Base-by-base conservation (phyloP, 2,888 invertebrate species). In the Lutraria lutraria region DNA sequence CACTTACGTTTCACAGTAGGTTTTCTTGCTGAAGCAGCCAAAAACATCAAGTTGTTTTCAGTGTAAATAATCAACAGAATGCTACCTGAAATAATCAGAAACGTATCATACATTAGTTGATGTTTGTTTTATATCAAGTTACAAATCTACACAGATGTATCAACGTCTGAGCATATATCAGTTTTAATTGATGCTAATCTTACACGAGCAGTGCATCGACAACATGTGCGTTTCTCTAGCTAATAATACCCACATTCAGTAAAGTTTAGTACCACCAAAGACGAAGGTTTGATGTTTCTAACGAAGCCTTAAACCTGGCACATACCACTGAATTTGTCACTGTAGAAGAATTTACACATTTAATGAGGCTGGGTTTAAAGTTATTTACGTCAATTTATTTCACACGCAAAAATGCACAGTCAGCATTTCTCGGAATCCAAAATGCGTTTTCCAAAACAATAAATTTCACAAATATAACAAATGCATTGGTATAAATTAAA, bases 11-110 rank as follows among this genome's bases (percentile, higher is more conserved):
- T 68, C 63, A 25, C 63, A 68, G 25, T 25, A 0, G n/a, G 63
- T 68, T 68, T 68, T 68, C 63, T 68, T 13, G 43, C 63, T 3
- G 25, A 25, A 25, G 0, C 63, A 68, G 63, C 63, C n/a, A 12
- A 68, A 68, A n/a, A 12, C 25, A n/a, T 10, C 25, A 25, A 25
- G 25, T 10, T 68, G 63, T 68, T 68, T 68, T 68, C 63, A 68
- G 63, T 25, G 63, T 3, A 68, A n/a, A 68, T n/a, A 68, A 68
- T 25, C 63, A 25, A 6, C 63, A 68, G 25, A n/a, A 25, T 25
- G n/a, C 25, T 25, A 68, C 63, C 63, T 68, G 63, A 68, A 68
- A 68, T 68, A 68, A 68, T 25, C 25, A 68, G 12, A n/a, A 68
- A 68, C 63, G 25, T 68, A 68, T 68, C 63, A 68, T 43, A 43